Conservation (phyloP, 2,888 invertebrate species). For the Criorhina ranunculi region DNA sequence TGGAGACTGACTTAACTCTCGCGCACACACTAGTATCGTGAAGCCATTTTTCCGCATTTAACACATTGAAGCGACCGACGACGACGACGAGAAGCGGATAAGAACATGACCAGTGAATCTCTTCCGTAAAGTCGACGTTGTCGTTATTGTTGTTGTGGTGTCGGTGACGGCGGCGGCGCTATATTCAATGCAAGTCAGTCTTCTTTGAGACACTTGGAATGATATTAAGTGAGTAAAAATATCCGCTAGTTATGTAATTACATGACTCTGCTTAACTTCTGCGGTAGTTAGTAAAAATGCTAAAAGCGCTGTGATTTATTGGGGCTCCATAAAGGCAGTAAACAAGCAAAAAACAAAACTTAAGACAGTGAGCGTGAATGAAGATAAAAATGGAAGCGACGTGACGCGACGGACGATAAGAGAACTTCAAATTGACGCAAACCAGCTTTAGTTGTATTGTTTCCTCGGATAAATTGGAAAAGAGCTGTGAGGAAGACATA, state of each 20-base stretch:
- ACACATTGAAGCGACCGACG: constrained; percentile 50
- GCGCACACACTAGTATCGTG: constrained; percentile 50
- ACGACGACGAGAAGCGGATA: constrained; percentile 64
- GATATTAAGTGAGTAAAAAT: constrained; percentile 46
- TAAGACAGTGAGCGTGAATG: constrained; percentile 45
- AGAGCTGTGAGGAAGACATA: neutral
- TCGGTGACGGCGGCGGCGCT: constrained; percentile 39
- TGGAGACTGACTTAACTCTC: constrained; percentile 26
- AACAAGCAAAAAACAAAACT: constrained; percentile 22
- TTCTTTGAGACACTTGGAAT: constrained; percentile 3
- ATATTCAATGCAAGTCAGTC: constrained; percentile 41
- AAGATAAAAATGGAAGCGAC: constrained; percentile 66
- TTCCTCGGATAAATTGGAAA: constrained; percentile 17
- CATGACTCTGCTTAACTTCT: constrained; percentile 66
- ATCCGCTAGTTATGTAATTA: constrained; percentile 66
- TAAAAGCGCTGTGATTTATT: constrained; percentile 59
- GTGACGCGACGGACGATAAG: too few species aligned
- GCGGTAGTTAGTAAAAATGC: constrained; percentile 60
- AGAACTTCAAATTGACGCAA: constrained; percentile 54
- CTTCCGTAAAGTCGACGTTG: constrained; percentile 61
- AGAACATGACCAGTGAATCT: constrained; percentile 73
- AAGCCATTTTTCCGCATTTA: constrained; percentile 74
- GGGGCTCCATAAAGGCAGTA: constrained; percentile 48
- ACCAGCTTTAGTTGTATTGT: constrained; percentile 34
- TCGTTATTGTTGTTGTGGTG: constrained; percentile 13